Base-by-base conservation (phyloP, 1,140 invertebrate species). In the Coptotermes formosanus region DNA sequence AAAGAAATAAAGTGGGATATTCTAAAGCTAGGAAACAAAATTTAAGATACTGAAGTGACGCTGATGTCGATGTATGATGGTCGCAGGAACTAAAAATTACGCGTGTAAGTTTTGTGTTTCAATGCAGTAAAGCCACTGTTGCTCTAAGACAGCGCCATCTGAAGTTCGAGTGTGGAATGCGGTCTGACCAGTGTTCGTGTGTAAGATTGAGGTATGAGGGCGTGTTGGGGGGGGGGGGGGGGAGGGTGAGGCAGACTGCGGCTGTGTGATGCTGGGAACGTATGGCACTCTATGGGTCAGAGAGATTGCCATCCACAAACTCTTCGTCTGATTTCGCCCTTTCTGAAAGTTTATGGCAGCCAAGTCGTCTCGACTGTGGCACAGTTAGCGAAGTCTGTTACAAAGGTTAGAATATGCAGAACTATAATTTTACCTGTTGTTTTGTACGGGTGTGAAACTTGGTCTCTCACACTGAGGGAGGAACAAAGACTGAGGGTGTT, bases 131-230 rank as follows among this genome's bases (percentile, higher is more conserved):
- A 19, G 19, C 19, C 59, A 21, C 25, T 64, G 12, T 64, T 64
- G 59, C 59, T 12, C 59, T 64, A 8, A 8, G 59, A 8, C 3
- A 21, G 59, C 25, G 59, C 21, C 25, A 64, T 75, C 25, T 75
- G 64, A 75, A 75, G 25, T 30, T 75, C n/a, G 64, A n/a, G 25
- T 75, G n/a, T 75, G 64, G 64, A 75, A 75, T 75, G 64, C n/a
- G 64, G 64, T 75, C 64, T 75, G 64, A 25, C 25, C 64, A 75
- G 64, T 75, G n/a, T 75, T 75, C 64, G 64, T 75, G 64, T 75
- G 64, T 75, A 75, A 75, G 64, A 75, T 25, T 75, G 64, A 75
- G 64, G 64, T 75, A 75, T 75, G 19, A 25, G 64, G 4, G 38
- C n/a, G 52, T 11, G 52, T 69, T 69, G 64, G n/a, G n/a, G n/a